Conservation (phyloP, 37 sponge, comb jelly and placozoan species). For the Cliona cf. orientalis region DNA sequence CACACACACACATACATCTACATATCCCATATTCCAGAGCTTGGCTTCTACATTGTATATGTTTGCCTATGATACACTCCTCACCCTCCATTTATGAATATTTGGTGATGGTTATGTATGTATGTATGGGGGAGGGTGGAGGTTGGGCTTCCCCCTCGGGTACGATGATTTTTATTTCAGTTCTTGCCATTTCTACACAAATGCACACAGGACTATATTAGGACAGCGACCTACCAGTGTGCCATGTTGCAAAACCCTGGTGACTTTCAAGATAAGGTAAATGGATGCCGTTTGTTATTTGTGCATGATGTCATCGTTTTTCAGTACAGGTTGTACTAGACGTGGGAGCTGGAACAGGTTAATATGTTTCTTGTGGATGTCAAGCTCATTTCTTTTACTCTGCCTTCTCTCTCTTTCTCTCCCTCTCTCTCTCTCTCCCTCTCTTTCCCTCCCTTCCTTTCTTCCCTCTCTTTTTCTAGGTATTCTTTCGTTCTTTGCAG, state of each 20-base stretch:
- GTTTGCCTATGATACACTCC: too few species aligned
- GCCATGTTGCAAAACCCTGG: conserved; percentile 90
- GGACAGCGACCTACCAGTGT: conserved; percentile 95
- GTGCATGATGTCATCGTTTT: too few species aligned
- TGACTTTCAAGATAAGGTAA: conserved; percentile 95
- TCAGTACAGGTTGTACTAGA: conserved; percentile 86
- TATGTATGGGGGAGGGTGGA: neutral
- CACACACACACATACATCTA: too few species aligned
- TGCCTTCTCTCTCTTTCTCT: neutral
- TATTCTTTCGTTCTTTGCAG: conserved; percentile 94
- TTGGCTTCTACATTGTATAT: too few species aligned
- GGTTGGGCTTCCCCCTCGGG: neutral
- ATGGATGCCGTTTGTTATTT: neutral
- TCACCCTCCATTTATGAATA: too few species aligned
- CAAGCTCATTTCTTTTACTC: neutral
- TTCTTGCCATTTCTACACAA: neutral
- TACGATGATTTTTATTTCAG: neutral
- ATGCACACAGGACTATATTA: conserved; percentile 74
- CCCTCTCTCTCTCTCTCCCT: neutral
- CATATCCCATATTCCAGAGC: too few species aligned
- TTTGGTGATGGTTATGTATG: too few species aligned
- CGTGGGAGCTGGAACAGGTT: conserved; percentile 96
- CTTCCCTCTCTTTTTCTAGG: conserved; percentile 42
- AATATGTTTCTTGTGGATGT: neutral
- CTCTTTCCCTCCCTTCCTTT: neutral